phyloP scores from a whole-genome alignment of 1,140 invertebrate species.

The Drosophila sp. region DNA sequence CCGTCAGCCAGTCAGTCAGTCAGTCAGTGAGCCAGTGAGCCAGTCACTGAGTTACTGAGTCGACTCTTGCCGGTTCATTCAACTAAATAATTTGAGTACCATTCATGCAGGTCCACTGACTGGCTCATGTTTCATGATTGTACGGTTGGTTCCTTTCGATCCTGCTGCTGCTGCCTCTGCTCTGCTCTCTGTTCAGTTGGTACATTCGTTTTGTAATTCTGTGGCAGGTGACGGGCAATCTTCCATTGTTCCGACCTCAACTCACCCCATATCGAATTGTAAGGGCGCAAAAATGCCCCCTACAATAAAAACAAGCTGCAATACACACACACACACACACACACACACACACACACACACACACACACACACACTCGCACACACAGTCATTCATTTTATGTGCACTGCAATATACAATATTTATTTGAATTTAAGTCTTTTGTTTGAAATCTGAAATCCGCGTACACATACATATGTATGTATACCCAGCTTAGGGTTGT shows the following conservation, averaged over 20 bases:
- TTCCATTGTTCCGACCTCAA: slow-evolving; percentile 73
- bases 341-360: slow-evolving; percentile 23
- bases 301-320: slow-evolving; percentile 75
- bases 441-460: slow-evolving; percentile 77
- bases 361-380: slow-evolving; percentile 17
- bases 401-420: slow-evolving; percentile 80
- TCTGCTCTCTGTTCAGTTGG: slow-evolving; percentile 32
- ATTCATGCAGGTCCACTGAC: slow-evolving; percentile 79
- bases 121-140: slow-evolving; percentile 76
- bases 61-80: slow-evolving; percentile 82
- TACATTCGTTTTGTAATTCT: slow-evolving; percentile 79
- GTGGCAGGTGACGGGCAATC: slow-evolving; percentile 83
- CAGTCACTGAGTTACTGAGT: slow-evolving; percentile 34
- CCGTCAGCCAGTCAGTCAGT: slow-evolving; percentile 44
- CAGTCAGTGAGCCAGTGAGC: slow-evolving; percentile 39
- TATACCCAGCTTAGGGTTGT: slow-evolving; percentile 57
- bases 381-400: slow-evolving; percentile 67
- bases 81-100: slow-evolving; percentile 82
- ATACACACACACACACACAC: slow-evolving; percentile 35
- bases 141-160: slow-evolving; percentile 27
- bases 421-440: slow-evolving; percentile 82
- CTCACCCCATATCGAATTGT: slow-evolving; percentile 82
- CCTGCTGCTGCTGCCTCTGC: slow-evolving; percentile 22
- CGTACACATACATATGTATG: slow-evolving; percentile 37
- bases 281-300: slow-evolving; percentile 77